Conservation (phyloP, 2,113 vertebrate genomes). For the Camarhynchus parvulus region DNA sequence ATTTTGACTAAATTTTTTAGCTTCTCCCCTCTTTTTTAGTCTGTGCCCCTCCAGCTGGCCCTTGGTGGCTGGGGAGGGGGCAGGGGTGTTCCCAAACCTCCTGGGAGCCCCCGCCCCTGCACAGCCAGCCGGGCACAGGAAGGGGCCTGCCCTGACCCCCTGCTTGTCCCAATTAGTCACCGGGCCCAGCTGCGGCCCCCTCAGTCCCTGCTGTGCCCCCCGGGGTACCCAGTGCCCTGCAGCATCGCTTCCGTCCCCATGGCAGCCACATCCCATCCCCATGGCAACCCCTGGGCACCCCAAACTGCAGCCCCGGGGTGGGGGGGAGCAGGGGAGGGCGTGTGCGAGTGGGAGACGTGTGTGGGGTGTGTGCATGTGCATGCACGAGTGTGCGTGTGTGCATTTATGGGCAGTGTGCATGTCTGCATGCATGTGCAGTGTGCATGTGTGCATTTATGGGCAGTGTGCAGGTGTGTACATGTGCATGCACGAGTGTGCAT, state of each 20-base stretch:
- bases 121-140: not conserved
- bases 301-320: not conserved
- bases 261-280: not conserved
- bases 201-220: not conserved
- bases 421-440: not conserved
- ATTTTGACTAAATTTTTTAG: not conserved
- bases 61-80: not conserved
- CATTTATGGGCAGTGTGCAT: rapidly evolving
- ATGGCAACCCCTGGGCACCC: not conserved
- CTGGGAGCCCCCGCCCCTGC: not conserved
- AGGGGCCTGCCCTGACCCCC: not conserved
- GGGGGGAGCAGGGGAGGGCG: not conserved
- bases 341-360: rapidly evolving
- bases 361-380: not conserved
- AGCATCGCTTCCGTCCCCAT: not conserved
- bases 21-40: not conserved
- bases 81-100: not conserved
- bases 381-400: not conserved
- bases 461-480: too few relatives aligned
- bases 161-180: slow-evolving; percentile 12
- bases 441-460: too few relatives aligned
- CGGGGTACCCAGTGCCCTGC: not conserved
- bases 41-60: not conserved
- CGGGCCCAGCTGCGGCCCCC: not conserved
- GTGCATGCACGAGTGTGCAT: not conserved